Conservation (phyloP, 2,888 invertebrate species). For the Apodemia zela region DNA sequence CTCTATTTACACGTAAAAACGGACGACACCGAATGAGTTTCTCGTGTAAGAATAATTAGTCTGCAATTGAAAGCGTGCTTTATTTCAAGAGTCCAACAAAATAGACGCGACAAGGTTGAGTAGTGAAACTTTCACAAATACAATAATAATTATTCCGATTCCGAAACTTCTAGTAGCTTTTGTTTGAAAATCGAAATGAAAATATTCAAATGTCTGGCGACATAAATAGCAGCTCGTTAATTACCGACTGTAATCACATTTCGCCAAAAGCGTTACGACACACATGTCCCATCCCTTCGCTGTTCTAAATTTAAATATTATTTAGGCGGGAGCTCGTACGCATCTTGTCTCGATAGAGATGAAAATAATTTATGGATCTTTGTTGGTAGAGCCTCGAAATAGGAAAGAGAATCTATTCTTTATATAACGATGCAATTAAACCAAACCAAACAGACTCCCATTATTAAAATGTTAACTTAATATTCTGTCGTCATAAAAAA, state of each 20-base stretch:
- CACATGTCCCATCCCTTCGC: conserved; percentile 80
- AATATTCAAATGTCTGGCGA: conserved; percentile 53
- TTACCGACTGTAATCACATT: conserved; percentile 78
- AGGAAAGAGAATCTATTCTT: conserved; percentile 18
- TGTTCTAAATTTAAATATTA: conserved; percentile 76
- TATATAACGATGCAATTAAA: neutral
- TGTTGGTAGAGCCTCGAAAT: conserved; percentile 38
- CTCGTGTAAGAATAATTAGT: conserved; percentile 80
- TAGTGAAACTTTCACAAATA: conserved; percentile 77
- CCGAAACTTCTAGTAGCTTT: conserved; percentile 44
- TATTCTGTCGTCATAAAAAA: too few relatives aligned
- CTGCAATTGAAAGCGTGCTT: conserved; percentile 78
- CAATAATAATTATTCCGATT: conserved; percentile 64
- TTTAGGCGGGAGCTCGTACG: conserved; percentile 66
- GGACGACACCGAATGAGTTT: conserved; percentile 72
- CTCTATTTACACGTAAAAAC: conserved; percentile 75
- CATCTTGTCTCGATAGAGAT: conserved; percentile 65
- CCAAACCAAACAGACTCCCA: neutral
- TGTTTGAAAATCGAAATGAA: conserved; percentile 40
- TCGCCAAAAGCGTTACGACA: conserved; percentile 78
- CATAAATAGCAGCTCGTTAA: conserved; percentile 75
- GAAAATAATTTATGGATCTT: conserved; percentile 69
- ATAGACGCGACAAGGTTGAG: conserved; percentile 71
- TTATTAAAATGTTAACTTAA: neutral
- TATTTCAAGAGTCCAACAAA: conserved; percentile 69